Percentiles rank a stretch among this genome's conserved stretches.
Evolutionary conservation across 2,797 vertebrate species (phyloP).

Genomic region (Halcyon badia): DNA sequence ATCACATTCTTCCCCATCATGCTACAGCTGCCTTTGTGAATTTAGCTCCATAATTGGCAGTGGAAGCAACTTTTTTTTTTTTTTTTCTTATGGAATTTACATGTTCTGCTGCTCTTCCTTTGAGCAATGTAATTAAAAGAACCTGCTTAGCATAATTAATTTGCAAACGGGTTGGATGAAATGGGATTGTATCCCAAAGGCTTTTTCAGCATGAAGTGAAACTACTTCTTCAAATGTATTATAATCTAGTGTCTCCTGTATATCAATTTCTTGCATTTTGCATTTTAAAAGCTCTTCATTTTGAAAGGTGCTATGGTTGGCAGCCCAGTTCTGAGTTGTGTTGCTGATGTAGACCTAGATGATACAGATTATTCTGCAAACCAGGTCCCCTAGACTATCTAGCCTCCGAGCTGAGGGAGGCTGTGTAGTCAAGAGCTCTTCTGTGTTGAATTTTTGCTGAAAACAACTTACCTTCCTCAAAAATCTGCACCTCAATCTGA

Average conservation of each 20-base stretch:
- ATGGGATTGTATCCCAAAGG: conserved; percentile 58
- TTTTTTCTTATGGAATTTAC: background rate
- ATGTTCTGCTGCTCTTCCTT: conserved; percentile 55
- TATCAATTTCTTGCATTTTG: background rate
- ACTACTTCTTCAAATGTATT: background rate
- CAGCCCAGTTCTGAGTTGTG: background rate
- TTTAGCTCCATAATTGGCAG: background rate
- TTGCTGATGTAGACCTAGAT: background rate
- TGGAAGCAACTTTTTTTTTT: background rate
- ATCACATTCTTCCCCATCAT: background rate
- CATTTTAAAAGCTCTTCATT: conserved; percentile 27
- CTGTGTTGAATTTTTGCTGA: background rate
- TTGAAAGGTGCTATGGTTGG: background rate
- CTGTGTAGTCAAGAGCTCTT: background rate
- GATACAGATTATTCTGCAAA: background rate
- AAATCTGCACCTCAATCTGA: background rate
- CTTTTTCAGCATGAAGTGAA: conserved; percentile 44
- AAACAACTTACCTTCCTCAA: background rate
- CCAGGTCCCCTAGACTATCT: background rate
- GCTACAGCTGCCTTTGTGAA: background rate
- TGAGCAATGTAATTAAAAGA: conserved; percentile 70
- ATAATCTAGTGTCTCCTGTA: background rate
- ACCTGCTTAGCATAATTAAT: conserved; percentile 66
- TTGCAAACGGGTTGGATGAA: conserved; percentile 50
- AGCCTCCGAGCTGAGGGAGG: background rate